These are phyloP conservation scores for Choreutis nemorana DNA, from an alignment of 2,888 invertebrate genomes.

Conservation along the genomic window DNA sequence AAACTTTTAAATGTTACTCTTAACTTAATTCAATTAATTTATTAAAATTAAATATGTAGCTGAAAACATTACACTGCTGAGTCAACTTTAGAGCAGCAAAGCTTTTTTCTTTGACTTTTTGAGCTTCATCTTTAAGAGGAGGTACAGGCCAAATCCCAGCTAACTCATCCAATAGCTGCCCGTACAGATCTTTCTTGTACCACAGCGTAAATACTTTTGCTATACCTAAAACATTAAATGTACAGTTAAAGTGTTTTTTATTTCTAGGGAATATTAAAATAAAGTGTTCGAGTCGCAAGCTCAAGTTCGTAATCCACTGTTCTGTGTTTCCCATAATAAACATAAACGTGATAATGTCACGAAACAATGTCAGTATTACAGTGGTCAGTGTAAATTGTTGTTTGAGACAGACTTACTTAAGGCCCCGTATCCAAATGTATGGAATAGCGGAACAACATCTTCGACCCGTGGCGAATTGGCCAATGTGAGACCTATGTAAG, in stretches of 20 bases:
- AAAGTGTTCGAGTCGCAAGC: too few species aligned
- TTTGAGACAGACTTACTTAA: constrained; percentile 33
- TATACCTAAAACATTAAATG: too few species aligned
- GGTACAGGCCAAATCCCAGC: constrained; percentile 49
- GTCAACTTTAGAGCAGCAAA: constrained; percentile 33
- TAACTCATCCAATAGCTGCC: constrained; percentile 35
- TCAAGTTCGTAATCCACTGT: too few species aligned
- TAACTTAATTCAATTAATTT: background rate
- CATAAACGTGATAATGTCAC: too few species aligned
- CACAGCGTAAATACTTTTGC: constrained; percentile 45
- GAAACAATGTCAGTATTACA: too few species aligned
- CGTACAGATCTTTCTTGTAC: constrained; percentile 46
- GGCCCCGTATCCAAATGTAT: constrained; percentile 52
- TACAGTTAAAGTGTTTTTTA: too few species aligned
- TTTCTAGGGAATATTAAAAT: too few species aligned
- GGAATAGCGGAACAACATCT: constrained; percentile 53
- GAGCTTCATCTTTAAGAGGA: constrained; percentile 31
- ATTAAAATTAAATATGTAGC: too few species aligned
- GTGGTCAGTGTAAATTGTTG: too few species aligned
- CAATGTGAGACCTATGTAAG: constrained; percentile 42
- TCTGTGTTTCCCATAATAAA: too few species aligned
- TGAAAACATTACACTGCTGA: constrained; percentile 30
- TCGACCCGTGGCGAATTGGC: constrained; percentile 48
- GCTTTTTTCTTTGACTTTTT: constrained; percentile 35
- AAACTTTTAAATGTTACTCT: too few species aligned